Base-by-base conservation (phyloP, 1,140 invertebrate species). In the Galleria mellonella region DNA sequence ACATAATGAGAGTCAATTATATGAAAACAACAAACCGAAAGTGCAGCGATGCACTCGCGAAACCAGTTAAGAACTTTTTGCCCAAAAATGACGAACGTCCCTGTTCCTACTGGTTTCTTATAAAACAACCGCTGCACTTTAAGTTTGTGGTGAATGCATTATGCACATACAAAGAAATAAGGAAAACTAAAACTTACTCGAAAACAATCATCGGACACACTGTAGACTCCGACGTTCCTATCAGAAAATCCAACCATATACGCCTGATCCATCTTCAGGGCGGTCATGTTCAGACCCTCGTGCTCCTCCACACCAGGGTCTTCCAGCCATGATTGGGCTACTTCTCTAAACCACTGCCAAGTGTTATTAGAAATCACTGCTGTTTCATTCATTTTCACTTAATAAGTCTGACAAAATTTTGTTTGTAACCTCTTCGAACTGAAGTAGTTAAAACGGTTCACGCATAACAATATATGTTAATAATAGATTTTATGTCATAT, bases 181-280 rank as follows among this genome's bases (percentile, higher is more conserved):
- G 12, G n/a, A n/a, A n/a, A n/a, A n/a, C n/a, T n/a, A 29, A 33
- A 12, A 78, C 87, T 87, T 69, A 91, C 90, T 56, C 79, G 78
- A 49, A 88, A 73, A 58, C 90, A 91, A 58, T 91, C 89, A 17
- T 87, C 84, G n/a, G 89, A 90, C 1, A 91, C 82, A 30, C 81
- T 78, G 50, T 91, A 91, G 1, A 91, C 63, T 55, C 77, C 87
- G 0, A 78, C 62, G 43, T 86, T 62, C 9, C 60, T 62, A 8
- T 77, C 62, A 8, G 81, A 53, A 0, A 57, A 64, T 9, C 70
- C 85, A 1, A 88, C 51, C 15, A 91, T 65, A 43, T 89, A 92
- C 0, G 90, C 89, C 60, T 91, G 72, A 53, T 92, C 90, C 60
- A 87, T 87, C 9, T 74, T 70, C 53, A 91, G 59, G 1, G 78